phyloP scores from a whole-genome alignment of 1,140 invertebrate species.

The Caenorhabditis latens region DNA sequence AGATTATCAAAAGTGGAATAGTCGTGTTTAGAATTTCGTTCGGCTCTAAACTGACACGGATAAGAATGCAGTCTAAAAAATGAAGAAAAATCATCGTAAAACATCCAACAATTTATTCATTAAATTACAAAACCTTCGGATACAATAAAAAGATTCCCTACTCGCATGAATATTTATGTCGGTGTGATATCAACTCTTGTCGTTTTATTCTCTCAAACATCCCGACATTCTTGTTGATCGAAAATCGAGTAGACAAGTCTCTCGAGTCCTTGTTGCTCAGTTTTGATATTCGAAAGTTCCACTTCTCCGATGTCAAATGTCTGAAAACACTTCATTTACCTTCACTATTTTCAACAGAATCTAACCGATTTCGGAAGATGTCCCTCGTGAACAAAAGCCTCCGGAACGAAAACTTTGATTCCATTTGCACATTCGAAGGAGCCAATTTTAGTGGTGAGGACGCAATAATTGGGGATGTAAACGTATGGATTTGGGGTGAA shows the following conservation, averaged over 20 bases:
- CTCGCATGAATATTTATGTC: too few species aligned
- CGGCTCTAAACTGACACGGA: too few species aligned
- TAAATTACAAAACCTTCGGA: too few species aligned
- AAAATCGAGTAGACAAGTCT: not conserved
- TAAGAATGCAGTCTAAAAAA: too few species aligned
- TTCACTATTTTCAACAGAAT: too few species aligned
- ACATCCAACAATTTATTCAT: too few species aligned
- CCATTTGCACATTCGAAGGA: not conserved
- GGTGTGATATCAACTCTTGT: too few species aligned
- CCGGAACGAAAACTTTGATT: not conserved
- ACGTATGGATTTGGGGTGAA: conserved; percentile 24
- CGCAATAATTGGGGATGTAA: not conserved
- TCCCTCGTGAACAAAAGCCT: not conserved
- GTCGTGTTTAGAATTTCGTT: too few species aligned
- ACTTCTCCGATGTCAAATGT: not conserved
- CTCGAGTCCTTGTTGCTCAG: not conserved
- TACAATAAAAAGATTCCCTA: too few species aligned
- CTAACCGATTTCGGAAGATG: not conserved
- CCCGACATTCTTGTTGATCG: not conserved
- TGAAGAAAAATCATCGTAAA: too few species aligned
- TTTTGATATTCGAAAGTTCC: not conserved
- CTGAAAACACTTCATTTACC: not conserved
- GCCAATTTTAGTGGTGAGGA: not conserved
- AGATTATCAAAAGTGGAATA: too few species aligned
- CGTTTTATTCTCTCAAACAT: too few species aligned